Evolutionary conservation across 2,888 invertebrate genomes (phyloP).

Genomic region (Caenorhabditis sp.): DNA sequence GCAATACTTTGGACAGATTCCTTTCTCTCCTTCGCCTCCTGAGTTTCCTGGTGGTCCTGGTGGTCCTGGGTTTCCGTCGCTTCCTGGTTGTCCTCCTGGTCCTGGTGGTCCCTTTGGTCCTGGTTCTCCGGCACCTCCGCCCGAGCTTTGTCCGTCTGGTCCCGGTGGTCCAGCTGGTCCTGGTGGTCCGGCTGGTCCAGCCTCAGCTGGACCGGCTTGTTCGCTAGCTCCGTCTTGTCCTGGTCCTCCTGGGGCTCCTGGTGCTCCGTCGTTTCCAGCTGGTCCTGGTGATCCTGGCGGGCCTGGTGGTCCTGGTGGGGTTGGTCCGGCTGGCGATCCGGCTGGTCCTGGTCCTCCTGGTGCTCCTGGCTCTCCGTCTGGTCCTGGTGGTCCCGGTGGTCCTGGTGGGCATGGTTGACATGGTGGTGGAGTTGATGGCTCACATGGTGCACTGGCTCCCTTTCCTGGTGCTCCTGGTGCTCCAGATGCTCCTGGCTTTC

Average conservation of each 20-base stretch:
- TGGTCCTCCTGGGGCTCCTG: slow-evolving; percentile 36
- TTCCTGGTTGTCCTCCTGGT: slow-evolving; percentile 30
- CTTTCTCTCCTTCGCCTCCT: slow-evolving; percentile 38
- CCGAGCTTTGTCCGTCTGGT: slow-evolving; percentile 11
- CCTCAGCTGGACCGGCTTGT: slow-evolving; percentile 23
- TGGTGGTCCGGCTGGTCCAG: slow-evolving; percentile 30
- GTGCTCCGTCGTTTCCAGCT: slow-evolving; percentile 29
- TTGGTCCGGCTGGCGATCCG: slow-evolving; percentile 29
- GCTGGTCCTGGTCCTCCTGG: slow-evolving; percentile 39
- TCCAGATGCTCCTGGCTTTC: slow-evolving; percentile 37
- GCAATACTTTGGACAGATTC: slow-evolving; percentile 45
- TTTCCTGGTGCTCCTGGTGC: slow-evolving; percentile 15
- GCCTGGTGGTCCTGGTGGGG: slow-evolving; percentile 5
- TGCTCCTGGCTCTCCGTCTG: slow-evolving; percentile 32
- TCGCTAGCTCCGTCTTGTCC: slow-evolving; percentile 32
- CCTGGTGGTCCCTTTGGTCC: slow-evolving; percentile 40
- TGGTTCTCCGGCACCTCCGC: slow-evolving; percentile 23
- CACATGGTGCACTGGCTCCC: slow-evolving; percentile 10
- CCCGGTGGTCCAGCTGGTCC: slow-evolving; percentile 56
- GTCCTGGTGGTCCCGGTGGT: slow-evolving; percentile 54
- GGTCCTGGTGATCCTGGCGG: slow-evolving; percentile 18
- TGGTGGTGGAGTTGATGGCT: slow-evolving; percentile 20
- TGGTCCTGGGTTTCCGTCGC: slow-evolving; percentile 29
- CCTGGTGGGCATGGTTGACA: slow-evolving; percentile 42
- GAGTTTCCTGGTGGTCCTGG: slow-evolving; percentile 41